Evolutionary conservation across 2,113 vertebrate genomes (phyloP), one percentile per base, ranked within the genome.

Genomic region (Grallaria varia): DNA sequence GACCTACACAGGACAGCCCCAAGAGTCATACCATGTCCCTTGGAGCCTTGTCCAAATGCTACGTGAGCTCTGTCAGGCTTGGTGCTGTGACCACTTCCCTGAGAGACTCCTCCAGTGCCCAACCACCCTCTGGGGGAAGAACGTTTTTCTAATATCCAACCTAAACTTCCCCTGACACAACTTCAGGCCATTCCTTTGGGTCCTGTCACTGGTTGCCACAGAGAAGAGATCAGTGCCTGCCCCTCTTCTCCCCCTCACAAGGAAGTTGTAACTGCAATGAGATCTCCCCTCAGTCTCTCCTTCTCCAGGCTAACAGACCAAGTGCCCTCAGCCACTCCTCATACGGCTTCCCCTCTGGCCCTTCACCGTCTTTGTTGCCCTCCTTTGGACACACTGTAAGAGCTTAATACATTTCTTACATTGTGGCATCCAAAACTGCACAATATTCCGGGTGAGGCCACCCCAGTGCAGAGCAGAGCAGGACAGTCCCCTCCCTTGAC

Each of bases 391-490:
- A 6, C 45, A 47, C 18, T 76, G 24, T 6, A 21, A 9, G 25
- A 17, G 30, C 45, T 40, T 75, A 12, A 25, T 47, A 62, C 39
- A 10, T 12, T 81, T 55, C 12, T 56, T 35, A 2, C 33, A 28
- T 49, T 7, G 2, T 49, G 49, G 14, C 9, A 8, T 25, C 31
- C 47, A 39, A 1, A 60, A 0, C 24, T 31, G 24, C 14, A 55
- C 40, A 62, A 23, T 18, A 23, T 40, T 27, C 0, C 2, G 27
- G 79, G 17, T 49, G 71, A 69, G n/a, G 17, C 47, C 0, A 0
- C 21, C 14, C 55, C 55, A 76, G 53, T 0, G 0, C 71, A 47
- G 40, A 76, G 71, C 63, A 56, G 40, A 69, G 71, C 3, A 0
- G 72, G 63, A 84, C 79, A 69, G 62, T 83, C 55, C 55, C 8